Evolutionary conservation across 2,888 invertebrate species (phyloP).

Genomic region (Rhorus exstirpatorius): DNA sequence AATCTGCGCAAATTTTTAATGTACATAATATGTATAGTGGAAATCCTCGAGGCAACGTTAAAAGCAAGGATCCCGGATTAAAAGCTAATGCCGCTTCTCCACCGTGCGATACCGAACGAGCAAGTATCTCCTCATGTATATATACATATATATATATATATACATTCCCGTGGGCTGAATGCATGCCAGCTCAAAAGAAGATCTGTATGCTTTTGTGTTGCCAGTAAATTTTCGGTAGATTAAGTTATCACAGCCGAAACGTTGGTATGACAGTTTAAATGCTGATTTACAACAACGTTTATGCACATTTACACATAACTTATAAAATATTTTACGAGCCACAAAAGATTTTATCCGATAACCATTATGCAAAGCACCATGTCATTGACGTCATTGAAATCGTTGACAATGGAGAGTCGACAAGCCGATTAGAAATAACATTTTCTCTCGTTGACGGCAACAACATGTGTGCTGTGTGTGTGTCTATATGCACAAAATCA

Average conservation of each 20-base stretch:
- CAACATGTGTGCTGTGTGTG: too few relatives aligned
- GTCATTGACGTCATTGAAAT: conserved; percentile 21
- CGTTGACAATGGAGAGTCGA: conserved; percentile 10
- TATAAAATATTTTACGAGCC: not conserved
- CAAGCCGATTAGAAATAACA: conserved; percentile 51
- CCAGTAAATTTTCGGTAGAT: conserved; percentile 68
- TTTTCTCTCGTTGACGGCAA: conserved; percentile 19
- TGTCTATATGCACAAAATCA: not conserved
- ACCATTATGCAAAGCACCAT: conserved; percentile 17
- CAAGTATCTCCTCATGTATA: conserved; percentile 30
- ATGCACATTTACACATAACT: not conserved
- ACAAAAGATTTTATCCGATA: not conserved
- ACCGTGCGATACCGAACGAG: conserved; percentile 19
- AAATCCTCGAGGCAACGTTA: conserved; percentile 70
- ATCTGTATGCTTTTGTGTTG: conserved; percentile 52
- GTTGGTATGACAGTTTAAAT: conserved; percentile 46
- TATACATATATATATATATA: conserved; percentile 4
- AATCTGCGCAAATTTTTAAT: conserved; percentile 73
- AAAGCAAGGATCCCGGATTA: conserved; percentile 74
- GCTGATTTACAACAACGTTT: conserved; percentile 26
- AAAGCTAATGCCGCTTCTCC: conserved; percentile 73
- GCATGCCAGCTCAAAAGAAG: conserved; percentile 47
- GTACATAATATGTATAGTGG: conserved; percentile 67
- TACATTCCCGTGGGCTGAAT: conserved; percentile 35
- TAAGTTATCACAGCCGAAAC: conserved; percentile 60